phyloP scores from a whole-genome alignment of 2,113 vertebrate genomes.

The Malurus alboscapulatus region DNA sequence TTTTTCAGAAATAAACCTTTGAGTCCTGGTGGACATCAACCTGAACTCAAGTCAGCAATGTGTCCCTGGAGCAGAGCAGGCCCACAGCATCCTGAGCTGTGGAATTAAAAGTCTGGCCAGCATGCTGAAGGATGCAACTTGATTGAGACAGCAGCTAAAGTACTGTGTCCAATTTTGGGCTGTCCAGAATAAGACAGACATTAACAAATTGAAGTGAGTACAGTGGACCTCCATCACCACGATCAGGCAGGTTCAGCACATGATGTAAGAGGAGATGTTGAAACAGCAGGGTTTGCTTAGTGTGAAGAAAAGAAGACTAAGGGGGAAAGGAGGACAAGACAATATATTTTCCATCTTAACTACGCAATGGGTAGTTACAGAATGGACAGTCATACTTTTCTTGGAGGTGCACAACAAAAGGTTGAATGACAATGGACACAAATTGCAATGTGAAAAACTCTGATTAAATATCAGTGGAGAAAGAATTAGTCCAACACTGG shows the following conservation, averaged over 20 bases:
- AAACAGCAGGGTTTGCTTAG: background rate
- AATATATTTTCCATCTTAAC: background rate
- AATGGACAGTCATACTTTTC: background rate
- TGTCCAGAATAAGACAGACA: background rate
- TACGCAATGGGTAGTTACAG: background rate
- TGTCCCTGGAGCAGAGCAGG: background rate
- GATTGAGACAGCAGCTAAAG: background rate
- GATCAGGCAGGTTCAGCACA: background rate
- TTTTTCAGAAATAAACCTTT: background rate
- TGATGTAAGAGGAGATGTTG: background rate
- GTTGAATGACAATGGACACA: background rate
- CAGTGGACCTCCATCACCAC: background rate
- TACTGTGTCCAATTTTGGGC: background rate
- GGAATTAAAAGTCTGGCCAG: background rate
- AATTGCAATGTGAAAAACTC: background rate
- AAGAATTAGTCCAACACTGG: background rate
- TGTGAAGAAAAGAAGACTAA: background rate
- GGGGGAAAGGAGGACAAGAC: background rate
- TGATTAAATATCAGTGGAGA: background rate
- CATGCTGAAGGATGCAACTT: background rate
- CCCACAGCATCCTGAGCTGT: background rate
- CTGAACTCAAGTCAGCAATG: background rate
- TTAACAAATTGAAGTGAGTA: background rate
- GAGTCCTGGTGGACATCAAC: background rate
- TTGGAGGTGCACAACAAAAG: background rate